Base-by-base conservation (phyloP, 2,888 invertebrate genomes). In the Chalcosyrphus nemorum region DNA sequence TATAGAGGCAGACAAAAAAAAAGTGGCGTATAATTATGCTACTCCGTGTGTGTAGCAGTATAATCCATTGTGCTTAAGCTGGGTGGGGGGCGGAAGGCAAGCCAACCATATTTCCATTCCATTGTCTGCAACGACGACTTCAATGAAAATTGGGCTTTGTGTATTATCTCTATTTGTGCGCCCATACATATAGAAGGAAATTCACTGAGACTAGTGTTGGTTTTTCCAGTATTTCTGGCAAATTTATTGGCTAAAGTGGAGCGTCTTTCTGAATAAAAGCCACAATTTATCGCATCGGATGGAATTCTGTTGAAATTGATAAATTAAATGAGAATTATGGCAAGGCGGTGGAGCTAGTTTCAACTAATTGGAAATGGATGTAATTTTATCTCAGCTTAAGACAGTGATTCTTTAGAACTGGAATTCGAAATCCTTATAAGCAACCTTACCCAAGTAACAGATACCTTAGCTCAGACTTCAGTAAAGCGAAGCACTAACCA, bases 1-100 rank as follows among this genome's bases (percentile, higher is more conserved):
- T 54, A 24, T 41, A 38, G 29, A 63, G 41, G 59, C 32, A 52
- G 38, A 54, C 52, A 68, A 74, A 80, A 29, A 54, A 59, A 68
- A 74, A 80, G 27, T 66, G 50, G 59, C 59, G 38, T 54, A 61
- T 75, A 68, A 75, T 81, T 74, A 68, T 75, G 75, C 61, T 66
- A 68, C 61, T 61, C 9, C 66, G 17, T 74, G 47, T 59, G 13
- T 47, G 21, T 13, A 13, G 52, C n/a, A 7, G 59, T 6, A 35
- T n/a, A 2, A 52, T 1, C n/a, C 3, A 35, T 19, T 76, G 56
- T 65, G 56, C 45, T 7, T 76, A n/a, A n/a, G n/a, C n/a, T n/a
- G n/a, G n/a, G 21, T 17, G 17, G 2, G 24, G 2, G 52, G 13
- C 1, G 38, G n/a, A n/a, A n/a, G n/a, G n/a, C n/a, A 1, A 13